Evolutionary conservation across 92 coral and sea anemone genomes (phyloP), one percentile per base, ranked within the genome.

Genomic region (Epizoanthus fatuus): DNA sequence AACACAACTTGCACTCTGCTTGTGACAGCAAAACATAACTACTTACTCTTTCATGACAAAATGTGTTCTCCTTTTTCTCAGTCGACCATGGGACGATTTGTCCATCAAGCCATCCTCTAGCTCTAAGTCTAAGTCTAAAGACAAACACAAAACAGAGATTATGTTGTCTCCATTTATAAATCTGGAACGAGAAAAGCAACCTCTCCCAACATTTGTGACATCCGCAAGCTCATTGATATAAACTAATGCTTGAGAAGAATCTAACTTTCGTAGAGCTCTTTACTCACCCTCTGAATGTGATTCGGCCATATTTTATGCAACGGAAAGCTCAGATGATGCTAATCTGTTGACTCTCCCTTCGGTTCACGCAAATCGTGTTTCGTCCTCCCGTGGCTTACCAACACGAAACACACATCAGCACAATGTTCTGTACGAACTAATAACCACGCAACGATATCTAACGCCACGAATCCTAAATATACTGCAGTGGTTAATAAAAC

Each of bases 61-160:
- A 55, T 93, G 93, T 32, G 93, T 91, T 79, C 93, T 93, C 40
- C 99, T 79, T 84, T 97, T 97, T 14, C 98, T 84, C 16, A 97
- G 89, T n/a, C 99, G 91, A 29, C 99, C 99, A 71, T 95, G 98
- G 55, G 96, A 95, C 8, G 99, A 95, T 86, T 97, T 97, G 73
- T 97, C 98, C 19, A 86, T 76, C 55, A 94, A 69, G 35, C 86
- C 94, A 74, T 97, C 98, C n/a, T n/a, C n/a, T n/a, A n/a, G n/a
- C n/a, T n/a, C n/a, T n/a, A n/a, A n/a, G n/a, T n/a, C n/a, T n/a
- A n/a, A n/a, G 52, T 90, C 95, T 59, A 29, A 39, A 80, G 37
- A 79, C 37, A 42, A 32, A 80, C 53, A 19, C 32, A 68, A 39
- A 3, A 6, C 51, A 29, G 14, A 71, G n/a, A 37, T 38, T 59